Percentiles rank a stretch among this genome's conserved stretches.
phyloP scores from a whole-genome alignment of 37 sponge, comb jelly and placozoan species.

The Tethya wilhelma region DNA sequence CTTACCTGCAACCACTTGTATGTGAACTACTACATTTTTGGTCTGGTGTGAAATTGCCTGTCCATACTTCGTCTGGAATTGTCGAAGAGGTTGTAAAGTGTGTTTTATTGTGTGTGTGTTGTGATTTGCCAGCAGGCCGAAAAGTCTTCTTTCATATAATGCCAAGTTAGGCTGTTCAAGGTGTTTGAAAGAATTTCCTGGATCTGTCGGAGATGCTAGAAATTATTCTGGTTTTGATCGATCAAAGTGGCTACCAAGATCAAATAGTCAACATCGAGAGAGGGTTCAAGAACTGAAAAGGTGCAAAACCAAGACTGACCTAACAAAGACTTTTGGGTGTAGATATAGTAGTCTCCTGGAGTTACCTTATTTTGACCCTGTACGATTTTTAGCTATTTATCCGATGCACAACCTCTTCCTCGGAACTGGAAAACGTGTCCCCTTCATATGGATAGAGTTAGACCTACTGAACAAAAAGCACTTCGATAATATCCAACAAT shows the following conservation, averaged over 20 bases:
- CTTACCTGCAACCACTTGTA: too few species aligned
- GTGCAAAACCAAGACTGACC: slow-evolving; percentile 1
- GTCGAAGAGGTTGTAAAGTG: too few species aligned
- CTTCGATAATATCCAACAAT: neutral
- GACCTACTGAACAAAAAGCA: neutral
- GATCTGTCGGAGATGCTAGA: neutral
- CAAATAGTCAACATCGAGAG: neutral
- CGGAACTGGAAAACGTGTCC: neutral
- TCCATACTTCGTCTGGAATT: too few species aligned
- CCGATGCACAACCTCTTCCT: too few species aligned
- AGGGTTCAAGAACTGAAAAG: neutral
- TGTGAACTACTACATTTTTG: too few species aligned
- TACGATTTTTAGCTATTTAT: slow-evolving; percentile 13
- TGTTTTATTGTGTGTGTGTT: too few species aligned
- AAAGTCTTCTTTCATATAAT: too few species aligned
- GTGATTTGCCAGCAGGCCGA: too few species aligned
- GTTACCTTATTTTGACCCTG: slow-evolving; percentile 26
- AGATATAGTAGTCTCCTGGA: slow-evolving; percentile 25
- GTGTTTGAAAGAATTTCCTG: too few species aligned
- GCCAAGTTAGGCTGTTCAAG: too few species aligned
- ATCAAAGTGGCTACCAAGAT: slow-evolving; percentile 4
- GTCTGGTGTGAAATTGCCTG: too few species aligned
- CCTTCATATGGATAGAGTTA: neutral
- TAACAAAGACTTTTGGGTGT: slow-evolving; percentile 10
- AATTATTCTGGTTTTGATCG: slow-evolving; percentile 33